Evolutionary conservation across 2,888 invertebrate genomes (phyloP), one percentile per base, ranked within the genome.

Genomic region (Bombyx huttoni): DNA sequence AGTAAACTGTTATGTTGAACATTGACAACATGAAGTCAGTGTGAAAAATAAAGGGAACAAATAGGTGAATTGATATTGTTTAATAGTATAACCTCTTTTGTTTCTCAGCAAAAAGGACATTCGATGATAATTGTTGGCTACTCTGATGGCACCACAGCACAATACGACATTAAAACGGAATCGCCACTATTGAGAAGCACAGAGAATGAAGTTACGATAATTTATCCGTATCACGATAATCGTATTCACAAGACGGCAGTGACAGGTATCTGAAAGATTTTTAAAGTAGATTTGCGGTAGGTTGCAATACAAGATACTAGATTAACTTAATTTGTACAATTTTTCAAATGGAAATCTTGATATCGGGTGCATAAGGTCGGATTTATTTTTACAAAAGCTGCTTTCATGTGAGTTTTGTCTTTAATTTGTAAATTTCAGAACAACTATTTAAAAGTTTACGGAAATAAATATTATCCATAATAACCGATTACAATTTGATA

Each of bases 91-190:
- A 47, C 7, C 14, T 24, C 14, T 50, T 12, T 57, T 55, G 52
- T 55, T 54, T 81, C 82, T 34, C 63, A 91, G 91, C 81, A 86
- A 72, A 76, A 77, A 59, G 89, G 84, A 0, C 91, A 91, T 62
- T 76, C 78, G 8, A 75, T 82, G 40, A 74, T 94, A 49, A 89
- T 90, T n/a, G 93, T 91, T 1, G 93, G 93, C 2, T 94, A 92
- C 65, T 85, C 91, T 0, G 91, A 92, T 67, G 94, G 94, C 0
- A 82, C 91, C 35, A 88, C 91, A 2, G 92, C 91, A 5, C 70
- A 91, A n/a, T 94, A 90, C 82, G 89, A 94, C 68, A 62, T 94
- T 13, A 73, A 68, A 0, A 79, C 78, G 1, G 74, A 82, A 13
- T 91, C 92, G 0, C 82, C 89, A 1, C 62, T 92, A 9, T 65